A percentile compares a stretch with the other conserved stretches of the same genome.
Evolutionary conservation across 2,113 vertebrate species (phyloP).

Genomic region (Mesitornis unicolor): DNA sequence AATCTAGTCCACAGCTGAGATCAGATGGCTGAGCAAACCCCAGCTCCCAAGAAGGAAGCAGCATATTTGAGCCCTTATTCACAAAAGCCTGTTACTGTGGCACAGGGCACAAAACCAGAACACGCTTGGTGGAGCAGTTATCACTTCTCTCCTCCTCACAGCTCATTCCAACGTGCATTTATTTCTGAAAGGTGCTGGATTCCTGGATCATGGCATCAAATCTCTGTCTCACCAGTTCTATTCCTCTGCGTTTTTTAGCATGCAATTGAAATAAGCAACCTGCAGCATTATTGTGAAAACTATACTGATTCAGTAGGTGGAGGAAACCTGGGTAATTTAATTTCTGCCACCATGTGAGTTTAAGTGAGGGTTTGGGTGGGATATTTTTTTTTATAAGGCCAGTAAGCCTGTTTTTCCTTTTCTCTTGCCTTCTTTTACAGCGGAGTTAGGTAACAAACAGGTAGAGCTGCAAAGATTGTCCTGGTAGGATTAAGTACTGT

Average conservation of each 20-base stretch:
- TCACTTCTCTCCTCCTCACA: neutral
- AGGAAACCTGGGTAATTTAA: neutral
- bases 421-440: neutral
- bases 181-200: neutral
- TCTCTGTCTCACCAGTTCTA: neutral
- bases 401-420: neutral
- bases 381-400: neutral
- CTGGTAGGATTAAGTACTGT: neutral
- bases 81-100: constrained; percentile 75
- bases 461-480: neutral
- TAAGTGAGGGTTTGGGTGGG: neutral
- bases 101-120: neutral
- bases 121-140: neutral
- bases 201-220: neutral
- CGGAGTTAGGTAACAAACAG: neutral
- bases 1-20: neutral
- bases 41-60: constrained; percentile 73
- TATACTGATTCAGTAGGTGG: neutral
- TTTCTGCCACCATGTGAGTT: neutral
- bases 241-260: neutral
- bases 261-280: neutral
- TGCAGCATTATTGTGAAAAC: neutral
- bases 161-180: neutral
- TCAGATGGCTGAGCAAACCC: neutral
- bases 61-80: constrained; percentile 74